Percentiles rank a stretch among this genome's conserved stretches.
phyloP scores from a whole-genome alignment of 2,888 invertebrate species.

The Carabus problematicus region DNA sequence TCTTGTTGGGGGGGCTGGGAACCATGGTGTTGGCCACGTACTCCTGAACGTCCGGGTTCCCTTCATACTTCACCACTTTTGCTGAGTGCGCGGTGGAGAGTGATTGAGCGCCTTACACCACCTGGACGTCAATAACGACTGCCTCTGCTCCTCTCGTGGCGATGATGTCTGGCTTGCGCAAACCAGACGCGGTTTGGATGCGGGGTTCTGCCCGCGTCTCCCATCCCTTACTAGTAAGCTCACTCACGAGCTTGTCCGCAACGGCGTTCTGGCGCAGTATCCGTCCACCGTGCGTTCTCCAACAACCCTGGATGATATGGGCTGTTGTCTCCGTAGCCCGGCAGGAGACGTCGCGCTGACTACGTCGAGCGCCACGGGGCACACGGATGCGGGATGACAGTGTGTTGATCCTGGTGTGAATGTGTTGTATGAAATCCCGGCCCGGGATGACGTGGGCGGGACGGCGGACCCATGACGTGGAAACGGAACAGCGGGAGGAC shows the following conservation, averaged over 20 bases:
- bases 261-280: slow-evolving; percentile 47
- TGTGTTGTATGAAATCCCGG: no score
- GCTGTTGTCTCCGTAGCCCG: no score
- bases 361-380: slow-evolving; percentile 48
- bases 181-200: not conserved
- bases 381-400: slow-evolving; percentile 47
- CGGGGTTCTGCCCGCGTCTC: not conserved
- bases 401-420: slow-evolving; percentile 51
- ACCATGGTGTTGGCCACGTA: not conserved
- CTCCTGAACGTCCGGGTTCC: not conserved
- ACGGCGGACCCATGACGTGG: slow-evolving; percentile 44
- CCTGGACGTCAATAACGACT: not conserved
- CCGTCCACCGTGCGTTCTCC: slow-evolving; percentile 47
- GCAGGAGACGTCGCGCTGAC: slow-evolving; percentile 39
- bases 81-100: not conserved
- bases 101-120: not conserved
- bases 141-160: not conserved
- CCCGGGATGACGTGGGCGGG: slow-evolving; percentile 46
- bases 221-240: not conserved
- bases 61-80: not conserved
- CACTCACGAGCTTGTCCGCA: not conserved
- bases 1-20: not conserved
- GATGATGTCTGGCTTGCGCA: slow-evolving; percentile 9
- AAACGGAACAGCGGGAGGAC: not conserved
- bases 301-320: slow-evolving; percentile 49